Evolutionary conservation across 2,797 vertebrate genomes (phyloP).

Genomic region (Emys orbicularis): DNA sequence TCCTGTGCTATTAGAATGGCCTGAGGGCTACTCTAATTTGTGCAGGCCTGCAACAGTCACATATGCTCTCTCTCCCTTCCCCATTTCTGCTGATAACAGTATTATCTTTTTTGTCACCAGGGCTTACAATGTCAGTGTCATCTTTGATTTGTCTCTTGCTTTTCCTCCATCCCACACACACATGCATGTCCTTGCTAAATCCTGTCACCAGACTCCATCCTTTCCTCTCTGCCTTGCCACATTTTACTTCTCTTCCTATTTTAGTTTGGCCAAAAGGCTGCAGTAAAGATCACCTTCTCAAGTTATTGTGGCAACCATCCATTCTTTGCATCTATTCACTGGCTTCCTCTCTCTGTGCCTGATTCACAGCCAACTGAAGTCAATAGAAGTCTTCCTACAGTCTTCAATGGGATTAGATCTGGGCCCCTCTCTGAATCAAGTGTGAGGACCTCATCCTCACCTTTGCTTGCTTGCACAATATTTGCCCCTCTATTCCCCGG

Average conservation of each 20-base stretch:
- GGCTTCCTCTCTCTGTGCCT: background rate
- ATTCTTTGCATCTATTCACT: background rate
- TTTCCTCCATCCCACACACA: background rate
- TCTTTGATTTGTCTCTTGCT: background rate
- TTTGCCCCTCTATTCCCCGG: background rate
- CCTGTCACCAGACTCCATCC: background rate
- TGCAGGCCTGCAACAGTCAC: background rate
- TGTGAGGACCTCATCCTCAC: background rate
- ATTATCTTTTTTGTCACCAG: background rate
- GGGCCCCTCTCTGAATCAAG: background rate
- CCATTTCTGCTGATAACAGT: background rate
- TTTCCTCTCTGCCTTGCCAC: background rate
- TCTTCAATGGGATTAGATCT: background rate
- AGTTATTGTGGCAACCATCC: background rate
- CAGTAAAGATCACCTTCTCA: background rate
- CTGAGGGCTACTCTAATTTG: slow-evolving; percentile 13
- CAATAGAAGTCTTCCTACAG: background rate
- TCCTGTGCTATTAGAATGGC: background rate
- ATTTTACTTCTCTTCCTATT: background rate
- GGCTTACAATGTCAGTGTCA: background rate
- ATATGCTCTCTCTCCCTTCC: background rate
- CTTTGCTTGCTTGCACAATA: background rate
- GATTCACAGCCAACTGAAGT: background rate
- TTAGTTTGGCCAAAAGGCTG: background rate
- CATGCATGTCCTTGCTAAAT: background rate